phyloP scores from a whole-genome alignment of 1,140 invertebrate genomes.

The Streblospio benedicti region DNA sequence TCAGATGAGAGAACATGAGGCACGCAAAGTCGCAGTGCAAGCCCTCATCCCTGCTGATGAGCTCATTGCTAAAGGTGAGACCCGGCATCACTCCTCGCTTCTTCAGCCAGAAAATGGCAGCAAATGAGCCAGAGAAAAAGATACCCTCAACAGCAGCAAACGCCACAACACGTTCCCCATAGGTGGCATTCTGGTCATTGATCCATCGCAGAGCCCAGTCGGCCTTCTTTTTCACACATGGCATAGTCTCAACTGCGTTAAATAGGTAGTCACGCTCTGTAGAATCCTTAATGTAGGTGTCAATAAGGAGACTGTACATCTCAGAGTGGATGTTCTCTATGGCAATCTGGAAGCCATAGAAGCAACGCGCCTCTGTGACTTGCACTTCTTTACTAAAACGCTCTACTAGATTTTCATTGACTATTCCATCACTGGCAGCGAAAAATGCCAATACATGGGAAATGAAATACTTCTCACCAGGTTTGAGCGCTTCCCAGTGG shows the following conservation, averaged over 20 bases:
- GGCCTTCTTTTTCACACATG: constrained; percentile 94
- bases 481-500: constrained; percentile 78
- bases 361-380: constrained; percentile 91
- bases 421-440: constrained; percentile 98
- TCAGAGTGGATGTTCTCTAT: constrained; percentile 99
- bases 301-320: constrained; percentile 97
- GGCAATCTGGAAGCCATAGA: constrained; percentile 98
- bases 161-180: constrained; percentile 88
- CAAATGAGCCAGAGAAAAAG: constrained; percentile 88
- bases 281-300: constrained; percentile 87
- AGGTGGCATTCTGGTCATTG: constrained; percentile 62
- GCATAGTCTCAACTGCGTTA: constrained; percentile 94
- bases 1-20: constrained; percentile 84
- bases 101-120: constrained; percentile 99
- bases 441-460: constrained; percentile 98
- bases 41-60: constrained; percentile 97
- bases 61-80: constrained; percentile 95
- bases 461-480: constrained; percentile 86
- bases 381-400: constrained; percentile 96
- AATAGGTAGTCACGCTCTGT: constrained; percentile 81
- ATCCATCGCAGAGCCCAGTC: constrained; percentile 98
- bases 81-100: constrained; percentile 98
- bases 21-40: constrained; percentile 99
- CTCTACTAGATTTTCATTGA: constrained; percentile 96
- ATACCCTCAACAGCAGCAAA: constrained; percentile 99